Conservation (phyloP, 2,888 invertebrate genomes). For the Drosophila putrida region DNA sequence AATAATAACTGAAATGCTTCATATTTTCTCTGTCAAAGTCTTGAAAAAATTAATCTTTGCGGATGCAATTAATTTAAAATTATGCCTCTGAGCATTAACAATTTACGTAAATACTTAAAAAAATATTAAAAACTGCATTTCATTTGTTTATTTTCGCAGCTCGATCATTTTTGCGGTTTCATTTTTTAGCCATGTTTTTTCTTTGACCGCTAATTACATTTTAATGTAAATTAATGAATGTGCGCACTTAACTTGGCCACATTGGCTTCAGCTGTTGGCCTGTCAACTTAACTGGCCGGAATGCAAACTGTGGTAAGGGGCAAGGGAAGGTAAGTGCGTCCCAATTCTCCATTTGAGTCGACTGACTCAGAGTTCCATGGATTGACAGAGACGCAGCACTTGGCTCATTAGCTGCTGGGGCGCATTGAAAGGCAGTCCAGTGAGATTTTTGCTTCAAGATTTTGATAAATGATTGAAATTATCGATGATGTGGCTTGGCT, state of each 20-base stretch:
- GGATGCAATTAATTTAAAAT: conserved; percentile 14
- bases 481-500: conserved; percentile 46
- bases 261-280: conserved; percentile 47
- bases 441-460: conserved; percentile 29
- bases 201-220: conserved; percentile 79
- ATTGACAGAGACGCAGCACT: conserved; percentile 52
- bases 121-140: conserved; percentile 62
- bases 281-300: conserved; percentile 61
- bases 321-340: background rate
- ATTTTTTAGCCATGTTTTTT: conserved; percentile 25
- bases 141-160: conserved; percentile 40
- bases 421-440: conserved; percentile 53
- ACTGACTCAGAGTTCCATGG: conserved; percentile 62
- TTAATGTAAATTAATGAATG: conserved; percentile 84
- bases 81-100: conserved; percentile 6
- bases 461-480: conserved; percentile 78
- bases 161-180: conserved; percentile 64
- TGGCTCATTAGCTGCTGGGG: conserved; percentile 69
- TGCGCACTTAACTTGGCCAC: conserved; percentile 74
- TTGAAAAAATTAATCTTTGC: background rate
- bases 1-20: background rate
- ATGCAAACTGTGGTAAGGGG: background rate
- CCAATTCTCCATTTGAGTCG: conserved; percentile 28
- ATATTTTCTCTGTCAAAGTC: background rate
- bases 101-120: conserved; percentile 29